Conservation (phyloP, 2,888 invertebrate genomes). For the Linnaemya vulpina region DNA sequence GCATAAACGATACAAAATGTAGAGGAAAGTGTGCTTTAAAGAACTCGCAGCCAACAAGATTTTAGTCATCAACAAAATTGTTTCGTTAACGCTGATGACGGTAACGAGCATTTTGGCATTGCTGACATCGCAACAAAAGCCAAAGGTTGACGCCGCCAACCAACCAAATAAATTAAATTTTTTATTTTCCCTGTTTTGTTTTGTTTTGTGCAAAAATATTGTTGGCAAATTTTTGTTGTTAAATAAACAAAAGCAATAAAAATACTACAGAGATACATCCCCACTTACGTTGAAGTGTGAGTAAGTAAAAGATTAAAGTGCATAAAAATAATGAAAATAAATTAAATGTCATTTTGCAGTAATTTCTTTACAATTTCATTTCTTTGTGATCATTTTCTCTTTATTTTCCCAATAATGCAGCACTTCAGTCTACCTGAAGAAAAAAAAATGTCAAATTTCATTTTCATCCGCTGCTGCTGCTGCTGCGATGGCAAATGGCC, state of each 20-base stretch:
- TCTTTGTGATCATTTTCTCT: slow-evolving; percentile 15
- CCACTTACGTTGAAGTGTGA: background rate
- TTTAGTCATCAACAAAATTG: slow-evolving; percentile 45
- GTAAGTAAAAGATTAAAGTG: slow-evolving; percentile 53
- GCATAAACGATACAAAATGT: background rate
- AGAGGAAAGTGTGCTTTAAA: background rate
- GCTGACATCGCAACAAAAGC: slow-evolving; percentile 66
- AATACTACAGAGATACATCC: background rate
- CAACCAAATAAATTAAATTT: slow-evolving; percentile 32
- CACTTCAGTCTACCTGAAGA: slow-evolving; percentile 65
- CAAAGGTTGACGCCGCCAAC: slow-evolving; percentile 58
- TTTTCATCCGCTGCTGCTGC: slow-evolving; percentile 37
- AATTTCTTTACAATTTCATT: slow-evolving; percentile 62
- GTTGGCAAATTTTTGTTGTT: slow-evolving; percentile 15
- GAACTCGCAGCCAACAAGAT: background rate
- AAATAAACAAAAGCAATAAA: slow-evolving; percentile 41
- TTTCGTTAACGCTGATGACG: slow-evolving; percentile 35
- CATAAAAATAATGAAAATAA: slow-evolving; percentile 69
- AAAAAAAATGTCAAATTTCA: slow-evolving; percentile 65
- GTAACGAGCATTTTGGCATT: slow-evolving; percentile 63
- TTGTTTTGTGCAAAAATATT: background rate
- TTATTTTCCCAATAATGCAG: slow-evolving; percentile 31
- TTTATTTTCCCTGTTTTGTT: slow-evolving; percentile 17
- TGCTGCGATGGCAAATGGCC: slow-evolving; percentile 39
- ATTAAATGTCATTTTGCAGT: slow-evolving; percentile 70